phyloP scores from a whole-genome alignment of 2,113 vertebrate species.

The Melanotaenia duboulayi region DNA sequence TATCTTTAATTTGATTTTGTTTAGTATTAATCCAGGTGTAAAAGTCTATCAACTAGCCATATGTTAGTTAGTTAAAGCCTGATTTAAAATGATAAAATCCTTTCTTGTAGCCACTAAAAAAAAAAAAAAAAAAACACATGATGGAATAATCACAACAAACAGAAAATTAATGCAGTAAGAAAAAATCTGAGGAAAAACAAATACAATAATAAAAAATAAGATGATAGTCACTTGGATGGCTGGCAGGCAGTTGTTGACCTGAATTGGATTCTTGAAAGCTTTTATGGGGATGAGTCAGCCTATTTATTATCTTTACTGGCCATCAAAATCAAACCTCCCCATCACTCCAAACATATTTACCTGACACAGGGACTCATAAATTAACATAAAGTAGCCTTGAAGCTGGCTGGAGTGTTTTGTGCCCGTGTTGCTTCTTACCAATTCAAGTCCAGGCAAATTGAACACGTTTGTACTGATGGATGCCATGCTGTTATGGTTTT shows the following conservation, averaged over 20 bases:
- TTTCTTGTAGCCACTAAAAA: not conserved
- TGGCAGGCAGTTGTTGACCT: constrained; percentile 37
- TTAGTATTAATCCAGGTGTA: constrained; percentile 32
- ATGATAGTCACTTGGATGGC: constrained; percentile 18
- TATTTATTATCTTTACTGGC: constrained; percentile 51
- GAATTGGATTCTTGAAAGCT: constrained; percentile 54
- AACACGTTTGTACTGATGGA: constrained; percentile 19
- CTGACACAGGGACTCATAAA: constrained; percentile 59
- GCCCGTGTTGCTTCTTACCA: constrained; percentile 16
- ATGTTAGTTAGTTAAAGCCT: constrained; percentile 27
- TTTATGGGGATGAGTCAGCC: constrained; percentile 58
- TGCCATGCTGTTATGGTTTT: constrained; percentile 1
- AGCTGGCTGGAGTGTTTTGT: constrained; percentile 18
- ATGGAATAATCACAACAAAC: constrained; percentile 11
- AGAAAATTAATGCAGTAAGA: not conserved
- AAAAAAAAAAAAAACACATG: not conserved
- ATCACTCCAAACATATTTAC: constrained; percentile 61
- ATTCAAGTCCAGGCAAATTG: constrained; percentile 21
- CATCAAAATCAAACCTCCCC: constrained; percentile 36
- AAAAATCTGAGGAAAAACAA: not conserved
- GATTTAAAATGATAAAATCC: constrained; percentile 28
- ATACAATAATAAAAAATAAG: constrained; percentile 15
- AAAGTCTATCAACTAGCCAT: constrained; percentile 12
- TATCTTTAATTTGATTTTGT: constrained; percentile 37
- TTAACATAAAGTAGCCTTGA: constrained; percentile 35